Base-by-base conservation (phyloP, 2,113 vertebrate species). In the Macrotis lagotis region DNA sequence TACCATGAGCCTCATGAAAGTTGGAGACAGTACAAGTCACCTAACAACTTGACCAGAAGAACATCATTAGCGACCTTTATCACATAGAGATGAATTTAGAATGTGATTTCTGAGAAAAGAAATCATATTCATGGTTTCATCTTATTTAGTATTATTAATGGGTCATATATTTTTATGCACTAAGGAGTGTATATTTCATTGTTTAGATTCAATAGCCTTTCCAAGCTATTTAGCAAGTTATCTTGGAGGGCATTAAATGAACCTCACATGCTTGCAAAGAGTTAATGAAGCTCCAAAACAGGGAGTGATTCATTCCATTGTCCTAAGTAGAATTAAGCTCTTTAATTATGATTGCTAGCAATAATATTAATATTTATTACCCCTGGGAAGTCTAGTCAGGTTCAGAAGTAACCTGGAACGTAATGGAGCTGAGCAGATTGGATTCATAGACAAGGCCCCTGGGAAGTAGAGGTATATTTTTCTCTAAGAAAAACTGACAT, bases 401-500 rank as follows among this genome's bases (percentile, higher is more conserved):
- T 31, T 11, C 26, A 83, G 25, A 28, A 66, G 12, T 19, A 95
- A 48, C 74, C 52, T 74, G 90, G 89, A 90, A 89, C 59, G 50
- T 49, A 50, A 89, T 90, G 90, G 51, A 89, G 49, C n/a, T 89
- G 83, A 92, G 50, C 25, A 51, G n/a, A 14, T 51, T 48, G 50
- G 26, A 74, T 66, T 51, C 52, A 51, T 12, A 10, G 31, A 19
- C 31, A 50, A 92, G 37, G 53, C 51, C 22, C n/a, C 55, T 51
- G 49, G 89, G 53, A 92, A 14, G 2, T 22, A 25, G 8, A 66
- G 1, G 6, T 88, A 49, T 88, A 25, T 50, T 95, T 66, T 95
- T 55, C 91, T 93, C 52, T 44, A 94, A 92, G 50, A 95, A 97
- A 95, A 93, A 47, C 49, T 94, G 31, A 95, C n/a, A 91, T 44